Evolutionary conservation across 2,888 invertebrate species (phyloP), one percentile per base, ranked within the genome.

Genomic region (Bellardia pandia): DNA sequence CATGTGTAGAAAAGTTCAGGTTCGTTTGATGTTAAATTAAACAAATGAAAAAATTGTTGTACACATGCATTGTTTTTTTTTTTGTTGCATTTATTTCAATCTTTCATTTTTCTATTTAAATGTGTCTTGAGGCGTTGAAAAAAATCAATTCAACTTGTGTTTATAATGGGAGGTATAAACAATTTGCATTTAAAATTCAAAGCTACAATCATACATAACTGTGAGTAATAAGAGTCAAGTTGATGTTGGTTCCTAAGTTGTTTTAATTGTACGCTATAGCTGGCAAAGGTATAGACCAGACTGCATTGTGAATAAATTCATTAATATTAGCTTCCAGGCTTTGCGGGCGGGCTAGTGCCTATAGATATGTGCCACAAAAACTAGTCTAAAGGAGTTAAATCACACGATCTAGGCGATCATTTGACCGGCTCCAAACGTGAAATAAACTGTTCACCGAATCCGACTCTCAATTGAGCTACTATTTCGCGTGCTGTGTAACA

Each of bases 1-100:
- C 37, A 16, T 48, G 62, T 48, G 48, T 48, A 14, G 2, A 48
- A 79, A 69, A 71, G 72, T 74, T 74, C 81, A 81, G 66, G 23
- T 75, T 81, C 48, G 33, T 81, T 81, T 81, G 58, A 81, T 68
- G 66, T 74, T 58, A 58, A 66, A 66, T 40, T 40, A 9, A 58
- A 68, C 66, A 51, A 75, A 51, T 51, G 23, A n/a, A 64, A 33
- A 16, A 42, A 42, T 9, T 42, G 23, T 33, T 66, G 3, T 51
- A 45, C 30, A 13, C 13, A 13, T 45, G 45, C 11, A 45, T 45
- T 45, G 13, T 13, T 40, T 60, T 68, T 58, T 51, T 68, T 37
- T 56, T 56, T 62, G 13, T 68, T 77, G 42, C 42, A 60, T 13
- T 40, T 53, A 53, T 66, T 30, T 68, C 30, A 23, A 2, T 6